Conservation (phyloP, 1,140 invertebrate genomes). For the Rhyzopertha dominica region DNA sequence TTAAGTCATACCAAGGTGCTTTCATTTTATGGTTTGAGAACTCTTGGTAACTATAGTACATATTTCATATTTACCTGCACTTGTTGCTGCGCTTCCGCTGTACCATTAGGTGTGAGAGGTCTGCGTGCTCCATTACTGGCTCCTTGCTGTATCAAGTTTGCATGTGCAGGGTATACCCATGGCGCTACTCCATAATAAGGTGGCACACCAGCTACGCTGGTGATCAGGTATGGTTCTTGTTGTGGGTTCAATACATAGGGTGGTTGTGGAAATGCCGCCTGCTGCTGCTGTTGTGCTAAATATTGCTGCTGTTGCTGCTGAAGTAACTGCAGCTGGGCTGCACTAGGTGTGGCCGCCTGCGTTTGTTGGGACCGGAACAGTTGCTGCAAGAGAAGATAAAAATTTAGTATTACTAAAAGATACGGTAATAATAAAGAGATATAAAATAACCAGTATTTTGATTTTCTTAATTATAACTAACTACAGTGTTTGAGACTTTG, state of each 20-base stretch:
- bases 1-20: too few relatives aligned
- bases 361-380: conserved; percentile 77
- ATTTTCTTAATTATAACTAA: too few relatives aligned
- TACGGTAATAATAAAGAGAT: too few relatives aligned
- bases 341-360: conserved; percentile 54
- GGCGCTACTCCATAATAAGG: conserved; percentile 77
- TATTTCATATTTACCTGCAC: conserved; percentile 44
- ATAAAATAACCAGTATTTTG: too few relatives aligned
- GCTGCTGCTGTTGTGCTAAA: conserved; percentile 53
- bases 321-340: conserved; percentile 60
- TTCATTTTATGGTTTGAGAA: too few relatives aligned
- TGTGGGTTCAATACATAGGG: conserved; percentile 82
- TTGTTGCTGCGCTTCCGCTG: conserved; percentile 41
- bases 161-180: conserved; percentile 77
- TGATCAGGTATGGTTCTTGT: conserved; percentile 42
- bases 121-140: conserved; percentile 54
- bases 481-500: too few relatives aligned
- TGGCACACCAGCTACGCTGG: conserved; percentile 57
- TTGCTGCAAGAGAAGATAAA: conserved; percentile 61
- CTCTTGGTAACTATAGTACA: too few relatives aligned
- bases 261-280: conserved; percentile 64
- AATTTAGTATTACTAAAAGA: too few relatives aligned
- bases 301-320: conserved; percentile 62
- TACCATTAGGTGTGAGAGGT: conserved; percentile 43
- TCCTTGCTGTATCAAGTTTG: conserved; percentile 57